Evolutionary conservation across 2,888 invertebrate genomes (phyloP), one percentile per base, ranked within the genome.

Genomic region (Drosophila sordidula): DNA sequence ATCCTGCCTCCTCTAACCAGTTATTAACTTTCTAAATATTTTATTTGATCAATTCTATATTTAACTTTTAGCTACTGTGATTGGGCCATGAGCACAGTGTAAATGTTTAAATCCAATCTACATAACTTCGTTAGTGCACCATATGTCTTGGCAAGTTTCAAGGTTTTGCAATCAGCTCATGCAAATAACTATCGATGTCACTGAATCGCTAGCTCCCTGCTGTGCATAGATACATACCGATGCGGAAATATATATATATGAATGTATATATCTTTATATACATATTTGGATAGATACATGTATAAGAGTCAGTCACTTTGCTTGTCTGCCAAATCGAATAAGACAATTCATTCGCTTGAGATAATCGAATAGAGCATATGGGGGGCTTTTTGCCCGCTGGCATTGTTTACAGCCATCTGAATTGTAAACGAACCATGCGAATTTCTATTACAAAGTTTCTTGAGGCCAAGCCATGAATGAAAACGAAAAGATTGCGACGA

Each of bases 321-420:
- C 64, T 63, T 56, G 63, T 64, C 69, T 70, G 66, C 65, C 66
- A 80, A 89, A 89, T 84, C 82, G 80, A 83, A 89, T 83, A 87
- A 87, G 85, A 84, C 89, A 87, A 89, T 89, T 70, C 89, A 87
- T 81, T 87, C 88, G 78, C 71, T 87, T 66, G 85, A 84, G 71
- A 85, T 89, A 83, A 83, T 83, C 89, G 85, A 87, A 83, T 83
- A 61, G 76, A 69, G 65, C 75, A 78, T 85, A 81, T 79, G 87
- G 62, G 80, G 80, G 80, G 75, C 77, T 76, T 76, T 66, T 58
- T 80, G 65, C 75, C 72, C 70, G 45, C 45, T 47, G 65, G 78
- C 74, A 68, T 80, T 87, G 82, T 80, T 80, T 80, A 80, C 87
- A 80, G 75, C 56, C 57, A 73, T 72, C 63, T 80, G 76, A 77